These are phyloP conservation scores for Pycnonotus jocosus DNA, from an alignment of 2,113 vertebrate species.

Conservation along the genomic window DNA sequence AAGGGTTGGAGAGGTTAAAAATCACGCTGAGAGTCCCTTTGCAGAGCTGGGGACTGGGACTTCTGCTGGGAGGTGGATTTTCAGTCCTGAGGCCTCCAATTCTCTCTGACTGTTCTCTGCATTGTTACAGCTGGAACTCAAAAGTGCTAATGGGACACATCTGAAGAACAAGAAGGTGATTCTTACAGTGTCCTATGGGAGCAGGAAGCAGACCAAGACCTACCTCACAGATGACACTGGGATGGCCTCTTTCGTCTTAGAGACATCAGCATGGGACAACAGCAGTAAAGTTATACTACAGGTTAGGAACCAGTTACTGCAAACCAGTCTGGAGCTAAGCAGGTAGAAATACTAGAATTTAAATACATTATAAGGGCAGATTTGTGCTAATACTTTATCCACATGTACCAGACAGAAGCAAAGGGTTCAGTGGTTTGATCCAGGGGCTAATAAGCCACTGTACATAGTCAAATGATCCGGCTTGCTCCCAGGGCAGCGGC, in stretches of 20 bases:
- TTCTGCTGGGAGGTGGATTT: neutral
- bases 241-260: slow-evolving; percentile 12
- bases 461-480: neutral
- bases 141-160: slow-evolving; percentile 8
- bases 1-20: neutral
- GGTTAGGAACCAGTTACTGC: neutral
- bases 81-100: neutral
- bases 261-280: slow-evolving; percentile 31
- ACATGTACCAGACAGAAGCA: neutral
- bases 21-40: neutral
- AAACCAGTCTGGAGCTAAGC: neutral
- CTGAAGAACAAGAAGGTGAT: slow-evolving; percentile 29
- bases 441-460: neutral
- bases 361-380: neutral
- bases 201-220: neutral
- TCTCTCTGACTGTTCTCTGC: neutral
- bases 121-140: slow-evolving; percentile 35
- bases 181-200: slow-evolving; percentile 3
- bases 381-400: neutral
- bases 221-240: slow-evolving; percentile 24
- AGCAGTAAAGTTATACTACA: slow-evolving; percentile 9
- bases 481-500: neutral
- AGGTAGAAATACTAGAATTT: neutral
- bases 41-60: neutral
- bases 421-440: neutral